Conservation (phyloP, 2,113 vertebrate genomes). For the Hirundichthys speculiger region DNA sequence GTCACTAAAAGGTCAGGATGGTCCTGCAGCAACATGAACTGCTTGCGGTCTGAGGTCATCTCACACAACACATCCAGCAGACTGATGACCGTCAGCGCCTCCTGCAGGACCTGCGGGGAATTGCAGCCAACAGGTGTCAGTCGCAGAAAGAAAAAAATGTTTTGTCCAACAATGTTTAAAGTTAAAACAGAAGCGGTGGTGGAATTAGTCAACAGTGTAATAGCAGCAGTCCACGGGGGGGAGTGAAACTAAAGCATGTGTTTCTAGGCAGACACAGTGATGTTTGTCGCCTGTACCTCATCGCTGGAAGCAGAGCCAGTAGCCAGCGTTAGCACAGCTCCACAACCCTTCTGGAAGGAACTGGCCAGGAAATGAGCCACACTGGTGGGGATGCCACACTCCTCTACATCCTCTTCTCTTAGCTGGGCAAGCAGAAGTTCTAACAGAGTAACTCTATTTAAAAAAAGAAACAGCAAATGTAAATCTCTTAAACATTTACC, state of each 20-base stretch:
- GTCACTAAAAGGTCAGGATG: slow-evolving; percentile 85
- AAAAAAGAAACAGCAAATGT: neutral
- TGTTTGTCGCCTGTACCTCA: slow-evolving; percentile 77
- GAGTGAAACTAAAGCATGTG: too few species aligned
- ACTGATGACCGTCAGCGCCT: slow-evolving; percentile 84
- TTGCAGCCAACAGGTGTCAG: slow-evolving; percentile 23
- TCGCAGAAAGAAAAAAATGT: neutral
- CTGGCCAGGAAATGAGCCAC: slow-evolving; percentile 83
- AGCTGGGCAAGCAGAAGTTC: slow-evolving; percentile 86
- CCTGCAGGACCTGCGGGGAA: slow-evolving; percentile 76
- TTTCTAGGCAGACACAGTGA: too few species aligned
- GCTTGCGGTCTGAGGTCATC: slow-evolving; percentile 84
- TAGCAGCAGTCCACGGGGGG: too few species aligned
- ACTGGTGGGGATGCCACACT: slow-evolving; percentile 65
- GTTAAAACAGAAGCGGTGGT: too few species aligned
- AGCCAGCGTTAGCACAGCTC: slow-evolving; percentile 82
- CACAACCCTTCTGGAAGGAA: slow-evolving; percentile 84
- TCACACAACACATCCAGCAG: slow-evolving; percentile 93
- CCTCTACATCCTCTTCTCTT: slow-evolving; percentile 71
- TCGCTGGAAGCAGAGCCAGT: slow-evolving; percentile 70
- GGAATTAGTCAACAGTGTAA: too few species aligned
- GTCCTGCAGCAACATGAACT: slow-evolving; percentile 86
- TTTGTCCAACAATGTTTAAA: too few species aligned
- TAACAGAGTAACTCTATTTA: slow-evolving; percentile 85
- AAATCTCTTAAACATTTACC: neutral